phyloP scores from a whole-genome alignment of 2,888 invertebrate genomes.

The Perdita meconis region DNA sequence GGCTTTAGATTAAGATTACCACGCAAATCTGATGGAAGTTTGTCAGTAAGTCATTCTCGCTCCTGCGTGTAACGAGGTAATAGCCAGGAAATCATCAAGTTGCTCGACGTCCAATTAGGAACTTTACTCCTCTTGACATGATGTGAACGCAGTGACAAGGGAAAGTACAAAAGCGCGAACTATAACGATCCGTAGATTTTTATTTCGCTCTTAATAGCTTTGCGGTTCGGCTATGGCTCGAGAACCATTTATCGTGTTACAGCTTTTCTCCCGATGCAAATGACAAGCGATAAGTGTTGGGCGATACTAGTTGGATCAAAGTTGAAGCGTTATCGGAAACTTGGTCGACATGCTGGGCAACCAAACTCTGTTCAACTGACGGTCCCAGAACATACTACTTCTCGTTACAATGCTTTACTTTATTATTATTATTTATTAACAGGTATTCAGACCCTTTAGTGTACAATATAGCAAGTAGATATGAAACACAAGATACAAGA shows the following conservation, averaged over 20 bases:
- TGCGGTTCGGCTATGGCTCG: not conserved
- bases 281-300: conserved; percentile 16
- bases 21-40: not conserved
- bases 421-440: not conserved
- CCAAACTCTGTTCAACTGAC: not conserved
- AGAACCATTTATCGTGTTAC: not conserved
- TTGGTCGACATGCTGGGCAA: conserved; percentile 10
- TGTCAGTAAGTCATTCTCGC: not conserved
- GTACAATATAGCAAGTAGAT: no score
- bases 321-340: conserved; percentile 9
- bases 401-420: not conserved
- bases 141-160: not conserved
- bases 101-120: conserved; percentile 8
- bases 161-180: no score
- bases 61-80: not conserved
- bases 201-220: not conserved
- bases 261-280: conserved; percentile 1
- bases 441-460: not conserved
- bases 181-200: not conserved
- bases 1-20: not conserved
- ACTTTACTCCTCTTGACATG: not conserved
- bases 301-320: not conserved
- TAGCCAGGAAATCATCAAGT: conserved; percentile 2
- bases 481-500: no score
- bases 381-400: not conserved